These are phyloP conservation scores for Sitta carolinensis DNA, from an alignment of 2,797 vertebrate genomes.

Conservation along the genomic window DNA sequence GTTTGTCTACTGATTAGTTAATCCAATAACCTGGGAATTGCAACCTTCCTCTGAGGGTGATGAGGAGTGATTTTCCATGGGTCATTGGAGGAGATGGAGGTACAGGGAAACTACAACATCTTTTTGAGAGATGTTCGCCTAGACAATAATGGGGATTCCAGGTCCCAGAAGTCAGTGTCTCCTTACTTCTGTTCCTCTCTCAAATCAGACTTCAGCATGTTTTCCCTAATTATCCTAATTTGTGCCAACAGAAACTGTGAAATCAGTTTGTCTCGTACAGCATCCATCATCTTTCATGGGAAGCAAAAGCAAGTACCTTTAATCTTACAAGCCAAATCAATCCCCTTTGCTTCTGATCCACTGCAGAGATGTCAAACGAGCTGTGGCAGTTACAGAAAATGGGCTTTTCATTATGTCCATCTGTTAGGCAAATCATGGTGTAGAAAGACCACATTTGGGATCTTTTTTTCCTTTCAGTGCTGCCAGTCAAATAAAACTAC, in stretches of 20 bases:
- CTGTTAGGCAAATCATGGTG: conserved; percentile 20
- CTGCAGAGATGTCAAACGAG: conserved; percentile 20
- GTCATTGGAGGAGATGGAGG: background rate
- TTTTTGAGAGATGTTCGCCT: background rate
- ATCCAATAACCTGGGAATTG: background rate
- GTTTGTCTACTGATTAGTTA: background rate
- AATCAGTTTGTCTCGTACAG: background rate
- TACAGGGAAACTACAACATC: background rate
- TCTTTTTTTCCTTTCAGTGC: background rate
- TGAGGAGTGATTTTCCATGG: background rate
- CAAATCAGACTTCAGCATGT: rapidly evolving
- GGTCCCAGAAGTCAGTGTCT: background rate
- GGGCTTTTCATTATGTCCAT: conserved; percentile 32
- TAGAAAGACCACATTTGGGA: background rate
- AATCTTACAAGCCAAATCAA: background rate
- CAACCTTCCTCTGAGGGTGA: background rate
- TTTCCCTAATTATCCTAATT: background rate
- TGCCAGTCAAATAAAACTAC: conserved; percentile 42
- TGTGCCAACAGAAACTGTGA: rapidly evolving
- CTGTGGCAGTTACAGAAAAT: conserved; percentile 35
- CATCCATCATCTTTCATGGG: background rate
- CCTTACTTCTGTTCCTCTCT: background rate
- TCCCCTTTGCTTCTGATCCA: background rate
- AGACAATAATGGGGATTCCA: background rate
- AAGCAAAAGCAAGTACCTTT: background rate